Conservation (phyloP, 2,113 vertebrate species). For the Petroica traversi region DNA sequence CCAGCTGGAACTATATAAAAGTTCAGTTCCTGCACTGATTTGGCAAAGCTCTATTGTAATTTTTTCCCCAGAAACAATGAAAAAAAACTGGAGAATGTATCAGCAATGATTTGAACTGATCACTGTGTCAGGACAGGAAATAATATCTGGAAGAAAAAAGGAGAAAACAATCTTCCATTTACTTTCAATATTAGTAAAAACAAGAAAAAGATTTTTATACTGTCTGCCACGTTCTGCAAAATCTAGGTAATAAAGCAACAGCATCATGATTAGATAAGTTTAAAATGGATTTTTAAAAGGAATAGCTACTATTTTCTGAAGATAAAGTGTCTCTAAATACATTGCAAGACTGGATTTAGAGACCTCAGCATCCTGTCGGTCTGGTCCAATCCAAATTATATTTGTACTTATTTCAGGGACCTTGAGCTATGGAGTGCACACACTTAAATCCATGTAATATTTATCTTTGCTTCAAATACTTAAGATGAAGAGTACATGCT, state of each 20-base stretch:
- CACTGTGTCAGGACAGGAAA: constrained; percentile 4
- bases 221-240: not conserved
- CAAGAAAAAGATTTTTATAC: not conserved
- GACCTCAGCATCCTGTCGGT: not conserved
- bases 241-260: constrained; percentile 2
- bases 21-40: not conserved
- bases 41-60: not conserved
- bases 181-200: not conserved
- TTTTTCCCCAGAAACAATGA: not conserved
- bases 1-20: not conserved
- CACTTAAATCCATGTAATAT: not conserved
- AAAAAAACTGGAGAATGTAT: not conserved
- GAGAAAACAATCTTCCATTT: not conserved
- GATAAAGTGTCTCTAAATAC: not conserved
- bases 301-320: not conserved
- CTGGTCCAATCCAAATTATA: not conserved
- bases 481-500: not conserved
- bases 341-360: not conserved
- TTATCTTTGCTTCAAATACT: not conserved
- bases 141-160: not conserved
- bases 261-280: not conserved
- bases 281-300: constrained; percentile 24
- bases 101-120: not conserved
- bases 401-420: not conserved
- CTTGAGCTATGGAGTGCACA: not conserved